These are phyloP conservation scores for Periophthalmus magnuspinnatus DNA, from an alignment of 2,797 vertebrate species.

Conservation along the genomic window DNA sequence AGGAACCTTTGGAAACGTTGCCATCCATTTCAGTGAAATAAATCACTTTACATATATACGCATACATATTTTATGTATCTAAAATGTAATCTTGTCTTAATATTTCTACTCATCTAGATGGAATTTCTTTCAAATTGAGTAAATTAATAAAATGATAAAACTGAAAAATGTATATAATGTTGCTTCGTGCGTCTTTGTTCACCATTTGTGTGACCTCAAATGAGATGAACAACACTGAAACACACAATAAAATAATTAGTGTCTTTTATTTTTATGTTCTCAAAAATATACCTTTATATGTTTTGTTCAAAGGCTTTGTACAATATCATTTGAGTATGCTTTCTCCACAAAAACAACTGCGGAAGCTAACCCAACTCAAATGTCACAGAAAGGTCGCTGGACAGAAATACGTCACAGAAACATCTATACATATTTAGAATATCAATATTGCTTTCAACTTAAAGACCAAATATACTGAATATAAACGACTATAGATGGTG, in stretches of 20 bases:
- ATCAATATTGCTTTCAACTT: constrained; percentile 41
- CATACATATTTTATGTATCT: neutral
- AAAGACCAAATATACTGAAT: constrained; percentile 25
- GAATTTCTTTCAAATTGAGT: neutral
- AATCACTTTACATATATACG: neutral
- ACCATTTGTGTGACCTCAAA: neutral
- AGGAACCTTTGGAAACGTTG: neutral
- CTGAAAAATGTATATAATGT: neutral
- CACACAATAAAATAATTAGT: constrained; percentile 32
- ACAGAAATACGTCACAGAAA: constrained; percentile 40
- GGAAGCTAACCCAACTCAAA: constrained; percentile 11
- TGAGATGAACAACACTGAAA: neutral
- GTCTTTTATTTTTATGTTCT: constrained; percentile 65
- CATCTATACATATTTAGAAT: constrained; percentile 39
- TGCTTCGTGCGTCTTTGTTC: neutral
- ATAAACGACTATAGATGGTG: constrained; percentile 24
- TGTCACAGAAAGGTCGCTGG: constrained; percentile 24
- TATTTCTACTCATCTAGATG: neutral
- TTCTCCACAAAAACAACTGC: constrained; percentile 4
- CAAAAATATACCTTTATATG: constrained; percentile 26
- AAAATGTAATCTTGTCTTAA: neutral
- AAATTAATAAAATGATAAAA: neutral
- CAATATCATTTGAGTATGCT: constrained; percentile 14
- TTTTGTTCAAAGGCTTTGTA: constrained; percentile 16
- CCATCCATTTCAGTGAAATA: neutral